phyloP scores from a whole-genome alignment of 2,797 vertebrate species.

The Hydrophis major region DNA sequence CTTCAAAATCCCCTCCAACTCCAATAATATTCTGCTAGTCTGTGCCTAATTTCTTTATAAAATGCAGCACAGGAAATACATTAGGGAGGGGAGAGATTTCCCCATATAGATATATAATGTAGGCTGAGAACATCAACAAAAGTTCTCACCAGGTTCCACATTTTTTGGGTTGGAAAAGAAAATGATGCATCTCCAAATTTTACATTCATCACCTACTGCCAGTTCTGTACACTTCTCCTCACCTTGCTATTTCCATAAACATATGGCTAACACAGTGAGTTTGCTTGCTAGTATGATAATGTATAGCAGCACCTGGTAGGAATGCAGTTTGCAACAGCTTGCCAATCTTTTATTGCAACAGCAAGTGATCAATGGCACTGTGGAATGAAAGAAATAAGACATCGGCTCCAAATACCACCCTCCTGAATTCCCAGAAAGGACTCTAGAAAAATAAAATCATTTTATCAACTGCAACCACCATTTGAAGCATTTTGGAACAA shows the following conservation, averaged over 20 bases:
- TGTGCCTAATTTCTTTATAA: neutral
- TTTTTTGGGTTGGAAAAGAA: neutral
- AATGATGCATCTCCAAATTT: neutral
- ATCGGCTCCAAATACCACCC: neutral
- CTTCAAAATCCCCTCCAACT: neutral
- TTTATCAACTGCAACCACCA: too few species aligned
- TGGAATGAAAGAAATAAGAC: neutral
- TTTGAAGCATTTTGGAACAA: neutral
- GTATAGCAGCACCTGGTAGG: constrained; percentile 20
- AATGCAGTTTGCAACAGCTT: constrained; percentile 5
- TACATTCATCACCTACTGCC: neutral
- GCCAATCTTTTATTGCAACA: constrained; percentile 13
- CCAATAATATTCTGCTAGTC: neutral
- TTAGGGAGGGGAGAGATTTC: neutral
- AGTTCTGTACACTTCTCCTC: neutral
- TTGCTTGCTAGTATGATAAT: constrained; percentile 15
- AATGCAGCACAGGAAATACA: neutral
- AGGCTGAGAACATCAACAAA: neutral
- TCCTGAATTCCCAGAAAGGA: neutral
- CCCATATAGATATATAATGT: neutral
- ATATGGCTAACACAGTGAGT: constrained; percentile 9
- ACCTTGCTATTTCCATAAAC: neutral
- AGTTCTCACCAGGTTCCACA: neutral
- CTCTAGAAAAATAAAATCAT: neutral
- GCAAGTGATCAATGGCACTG: neutral